phyloP scores from a whole-genome alignment of 2,113 vertebrate species.

The Indicator maculatus region DNA sequence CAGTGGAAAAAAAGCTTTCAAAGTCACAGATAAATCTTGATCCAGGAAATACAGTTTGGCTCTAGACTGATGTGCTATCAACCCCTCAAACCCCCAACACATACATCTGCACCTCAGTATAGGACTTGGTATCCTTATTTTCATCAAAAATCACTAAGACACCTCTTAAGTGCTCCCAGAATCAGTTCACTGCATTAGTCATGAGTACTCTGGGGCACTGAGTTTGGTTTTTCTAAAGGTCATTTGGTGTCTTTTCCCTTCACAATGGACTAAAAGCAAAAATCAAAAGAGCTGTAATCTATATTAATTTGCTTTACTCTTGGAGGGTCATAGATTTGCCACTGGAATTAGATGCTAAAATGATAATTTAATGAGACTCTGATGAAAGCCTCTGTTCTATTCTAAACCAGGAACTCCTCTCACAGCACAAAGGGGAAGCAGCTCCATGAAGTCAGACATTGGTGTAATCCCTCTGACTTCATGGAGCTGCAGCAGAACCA shows the following conservation, averaged over 20 bases:
- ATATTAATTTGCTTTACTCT: constrained; percentile 60
- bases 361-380: constrained; percentile 41
- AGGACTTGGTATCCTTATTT: background rate
- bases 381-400: constrained; percentile 32
- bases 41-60: background rate
- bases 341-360: constrained; percentile 44
- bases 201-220: background rate
- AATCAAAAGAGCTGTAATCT: constrained; percentile 48
- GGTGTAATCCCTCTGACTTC: too few relatives aligned
- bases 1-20: constrained; percentile 31
- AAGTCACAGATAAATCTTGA: constrained; percentile 49
- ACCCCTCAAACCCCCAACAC: background rate
- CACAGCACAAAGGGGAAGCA: background rate
- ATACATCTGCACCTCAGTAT: background rate
- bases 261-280: constrained; percentile 61
- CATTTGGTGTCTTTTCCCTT: constrained; percentile 35
- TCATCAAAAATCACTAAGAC: background rate
- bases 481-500: background rate
- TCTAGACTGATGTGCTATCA: background rate
- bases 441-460: background rate
- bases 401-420: background rate
- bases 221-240: constrained; percentile 54
- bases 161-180: constrained; percentile 25
- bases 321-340: constrained; percentile 50
- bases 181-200: constrained; percentile 49